Evolutionary conservation across 2,113 vertebrate genomes (phyloP).

Genomic region (Diphyllodes magnificus): DNA sequence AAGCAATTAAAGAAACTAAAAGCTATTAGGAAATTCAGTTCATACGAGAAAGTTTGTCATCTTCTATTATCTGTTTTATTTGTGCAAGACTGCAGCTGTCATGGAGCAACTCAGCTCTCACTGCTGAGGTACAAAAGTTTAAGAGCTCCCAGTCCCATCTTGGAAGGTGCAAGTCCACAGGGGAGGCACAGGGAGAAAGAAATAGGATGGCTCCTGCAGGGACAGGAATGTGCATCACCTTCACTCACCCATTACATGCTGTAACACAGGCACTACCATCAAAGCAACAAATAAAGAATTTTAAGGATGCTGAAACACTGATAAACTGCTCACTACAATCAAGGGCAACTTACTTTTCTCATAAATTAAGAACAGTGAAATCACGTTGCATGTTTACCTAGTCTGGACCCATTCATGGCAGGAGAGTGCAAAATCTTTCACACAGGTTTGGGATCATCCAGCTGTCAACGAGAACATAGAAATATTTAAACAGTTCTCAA

Average conservation of each 20-base stretch:
- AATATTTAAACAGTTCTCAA: neutral
- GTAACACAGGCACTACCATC: neutral
- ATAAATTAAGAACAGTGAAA: neutral
- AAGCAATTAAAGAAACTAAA: constrained; percentile 22
- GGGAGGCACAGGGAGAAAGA: neutral
- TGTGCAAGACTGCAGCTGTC: neutral
- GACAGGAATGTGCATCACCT: neutral
- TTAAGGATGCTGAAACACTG: neutral
- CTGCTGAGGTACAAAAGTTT: neutral
- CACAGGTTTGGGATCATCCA: neutral
- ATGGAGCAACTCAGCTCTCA: neutral
- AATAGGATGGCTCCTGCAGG: neutral
- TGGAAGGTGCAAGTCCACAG: neutral
- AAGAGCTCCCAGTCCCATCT: neutral
- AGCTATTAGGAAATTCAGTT: neutral
- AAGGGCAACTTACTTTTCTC: neutral
- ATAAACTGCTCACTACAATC: neutral
- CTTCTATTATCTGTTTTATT: neutral
- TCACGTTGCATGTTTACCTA: neutral
- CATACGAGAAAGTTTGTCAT: neutral
- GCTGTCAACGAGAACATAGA: neutral
- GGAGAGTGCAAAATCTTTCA: neutral
- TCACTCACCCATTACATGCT: neutral
- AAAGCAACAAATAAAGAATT: neutral
- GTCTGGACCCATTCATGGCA: neutral